These are phyloP conservation scores for Oryzias melastigma DNA, from an alignment of 2,113 vertebrate genomes.

Conservation along the genomic window DNA sequence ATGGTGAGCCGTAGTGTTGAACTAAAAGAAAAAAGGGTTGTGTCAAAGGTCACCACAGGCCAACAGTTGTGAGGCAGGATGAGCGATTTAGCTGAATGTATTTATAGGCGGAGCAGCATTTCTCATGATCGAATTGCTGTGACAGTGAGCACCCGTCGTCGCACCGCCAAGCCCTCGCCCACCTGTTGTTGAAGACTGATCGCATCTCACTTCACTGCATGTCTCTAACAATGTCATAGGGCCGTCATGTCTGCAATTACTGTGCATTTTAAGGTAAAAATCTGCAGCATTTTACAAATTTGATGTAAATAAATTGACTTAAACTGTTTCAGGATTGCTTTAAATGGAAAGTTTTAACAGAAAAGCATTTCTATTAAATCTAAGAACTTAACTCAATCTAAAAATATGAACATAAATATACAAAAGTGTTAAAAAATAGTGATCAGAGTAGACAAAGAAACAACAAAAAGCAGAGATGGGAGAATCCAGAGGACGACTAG, in stretches of 20 bases:
- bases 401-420: no score
- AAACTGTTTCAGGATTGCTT: not conserved
- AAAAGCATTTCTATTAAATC: no score
- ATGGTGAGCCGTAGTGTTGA: conserved; percentile 3
- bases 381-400: no score
- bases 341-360: not conserved
- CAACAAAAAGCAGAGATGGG: no score
- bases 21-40: conserved; percentile 30
- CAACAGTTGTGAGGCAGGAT: conserved; percentile 56
- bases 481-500: no score
- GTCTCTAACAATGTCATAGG: conserved; percentile 10
- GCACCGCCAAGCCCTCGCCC: conserved; percentile 51
- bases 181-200: conserved; percentile 76
- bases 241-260: not conserved
- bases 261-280: not conserved
- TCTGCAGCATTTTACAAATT: no score
- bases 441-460: no score
- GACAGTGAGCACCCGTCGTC: conserved; percentile 33
- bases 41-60: conserved; percentile 59
- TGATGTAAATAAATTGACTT: not conserved
- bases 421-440: no score
- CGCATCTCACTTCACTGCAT: conserved; percentile 31
- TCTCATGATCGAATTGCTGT: conserved; percentile 76
- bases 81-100: conserved; percentile 63
- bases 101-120: conserved; percentile 79